A percentile compares a stretch with the other conserved stretches of the same genome.
phyloP scores from a whole-genome alignment of 2,113 vertebrate species.

The Tamias sibiricus region DNA sequence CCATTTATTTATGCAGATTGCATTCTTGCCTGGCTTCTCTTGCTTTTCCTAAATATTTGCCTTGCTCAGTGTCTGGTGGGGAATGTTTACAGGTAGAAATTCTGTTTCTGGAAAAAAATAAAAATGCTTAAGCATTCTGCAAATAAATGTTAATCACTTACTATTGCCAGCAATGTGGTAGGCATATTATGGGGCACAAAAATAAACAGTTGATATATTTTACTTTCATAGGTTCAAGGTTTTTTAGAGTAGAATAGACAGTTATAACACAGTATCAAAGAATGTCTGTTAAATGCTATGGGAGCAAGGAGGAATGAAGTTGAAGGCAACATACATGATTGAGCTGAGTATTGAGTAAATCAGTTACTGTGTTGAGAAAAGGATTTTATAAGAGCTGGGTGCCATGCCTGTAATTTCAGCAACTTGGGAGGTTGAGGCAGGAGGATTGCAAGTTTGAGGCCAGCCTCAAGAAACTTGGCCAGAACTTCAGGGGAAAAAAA shows the following conservation, averaged over 20 bases:
- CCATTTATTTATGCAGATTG: neutral
- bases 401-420: too few species aligned
- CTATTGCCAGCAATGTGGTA: neutral
- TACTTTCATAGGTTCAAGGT: neutral
- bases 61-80: neutral
- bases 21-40: neutral
- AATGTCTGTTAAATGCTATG: neutral
- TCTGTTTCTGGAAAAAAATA: slow-evolving; percentile 14
- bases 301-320: neutral
- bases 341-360: neutral
- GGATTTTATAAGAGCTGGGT: too few species aligned
- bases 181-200: neutral
- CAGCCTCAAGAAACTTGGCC: too few species aligned
- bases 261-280: neutral
- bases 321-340: neutral
- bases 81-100: neutral
- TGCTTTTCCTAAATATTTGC: slow-evolving; percentile 17
- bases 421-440: too few species aligned
- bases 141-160: neutral
- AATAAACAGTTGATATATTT: slow-evolving; percentile 26
- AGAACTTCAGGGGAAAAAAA: too few species aligned
- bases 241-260: neutral
- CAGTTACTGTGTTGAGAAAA: neutral
- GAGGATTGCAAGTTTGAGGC: too few species aligned
- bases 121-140: slow-evolving; percentile 6